Percentiles rank a stretch among this genome's conserved stretches.
phyloP scores from a whole-genome alignment of 2,113 vertebrate genomes.

The Petaurus breviceps region DNA sequence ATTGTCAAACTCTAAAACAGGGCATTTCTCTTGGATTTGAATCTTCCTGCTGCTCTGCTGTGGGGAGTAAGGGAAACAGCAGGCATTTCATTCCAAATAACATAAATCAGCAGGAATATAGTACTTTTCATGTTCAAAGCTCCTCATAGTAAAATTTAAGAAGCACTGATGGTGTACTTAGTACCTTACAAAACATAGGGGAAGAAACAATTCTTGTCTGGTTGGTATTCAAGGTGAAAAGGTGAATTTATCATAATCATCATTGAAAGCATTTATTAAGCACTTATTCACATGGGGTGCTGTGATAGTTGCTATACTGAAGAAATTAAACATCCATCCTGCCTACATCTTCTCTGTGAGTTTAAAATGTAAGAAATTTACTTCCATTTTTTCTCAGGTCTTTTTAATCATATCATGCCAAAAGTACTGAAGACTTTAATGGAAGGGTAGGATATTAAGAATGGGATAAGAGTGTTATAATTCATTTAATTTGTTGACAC shows the following conservation, averaged over 20 bases:
- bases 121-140: not conserved
- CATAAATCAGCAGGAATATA: not conserved
- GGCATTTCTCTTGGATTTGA: not conserved
- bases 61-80: not conserved
- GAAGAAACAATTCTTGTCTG: not conserved
- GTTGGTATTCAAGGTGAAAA: not conserved
- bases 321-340: not conserved
- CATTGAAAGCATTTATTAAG: not conserved
- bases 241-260: slow-evolving; percentile 16
- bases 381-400: not conserved
- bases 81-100: not conserved
- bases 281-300: not conserved
- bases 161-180: not conserved
- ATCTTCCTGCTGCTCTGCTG: not conserved
- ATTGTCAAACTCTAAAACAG: not conserved
- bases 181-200: not conserved
- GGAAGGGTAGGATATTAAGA: slow-evolving; percentile 1
- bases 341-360: not conserved
- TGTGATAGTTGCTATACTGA: not conserved
- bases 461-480: not conserved
- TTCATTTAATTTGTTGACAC: slow-evolving; percentile 9
- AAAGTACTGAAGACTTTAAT: not conserved
- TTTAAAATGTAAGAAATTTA: not conserved
- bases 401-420: not conserved
- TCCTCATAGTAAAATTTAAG: slow-evolving; percentile 1